phyloP scores from a whole-genome alignment of 2,888 invertebrate species.

The Malthinus seriepunctatus region DNA sequence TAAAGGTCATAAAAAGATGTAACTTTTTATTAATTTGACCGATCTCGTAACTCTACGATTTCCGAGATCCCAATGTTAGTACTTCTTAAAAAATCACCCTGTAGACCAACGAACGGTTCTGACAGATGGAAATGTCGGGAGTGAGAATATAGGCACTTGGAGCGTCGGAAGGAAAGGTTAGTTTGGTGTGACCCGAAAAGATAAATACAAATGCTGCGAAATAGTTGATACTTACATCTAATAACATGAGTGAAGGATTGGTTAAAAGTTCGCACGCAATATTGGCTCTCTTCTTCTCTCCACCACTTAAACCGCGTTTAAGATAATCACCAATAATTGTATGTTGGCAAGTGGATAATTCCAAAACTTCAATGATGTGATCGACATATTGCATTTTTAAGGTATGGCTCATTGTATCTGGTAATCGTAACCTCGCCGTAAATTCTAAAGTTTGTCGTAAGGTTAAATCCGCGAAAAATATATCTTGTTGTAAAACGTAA shows the following conservation, averaged over 20 bases:
- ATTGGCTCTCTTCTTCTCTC: slow-evolving; percentile 81
- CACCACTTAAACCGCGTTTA: slow-evolving; percentile 77
- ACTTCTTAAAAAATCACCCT: no score
- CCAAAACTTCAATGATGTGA: slow-evolving; percentile 75
- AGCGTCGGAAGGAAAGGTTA: no score
- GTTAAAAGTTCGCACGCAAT: slow-evolving; percentile 82
- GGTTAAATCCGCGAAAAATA: slow-evolving; percentile 79
- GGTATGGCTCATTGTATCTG: slow-evolving; percentile 69
- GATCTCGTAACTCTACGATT: no score
- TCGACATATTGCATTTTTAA: slow-evolving; percentile 80
- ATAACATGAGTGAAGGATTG: slow-evolving; percentile 76
- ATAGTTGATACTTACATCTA: slow-evolving; percentile 69
- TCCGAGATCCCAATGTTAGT: no score
- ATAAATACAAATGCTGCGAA: no score
- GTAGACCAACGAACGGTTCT: no score
- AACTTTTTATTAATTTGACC: no score
- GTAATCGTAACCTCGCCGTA: slow-evolving; percentile 63
- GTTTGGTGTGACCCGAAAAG: no score
- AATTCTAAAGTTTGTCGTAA: slow-evolving; percentile 74
- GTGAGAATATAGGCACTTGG: no score
- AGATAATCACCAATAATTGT: slow-evolving; percentile 79
- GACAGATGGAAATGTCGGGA: no score
- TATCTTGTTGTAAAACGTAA: slow-evolving; percentile 81
- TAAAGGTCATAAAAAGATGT: no score
- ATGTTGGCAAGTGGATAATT: slow-evolving; percentile 73